Conservation (phyloP, 2,797 vertebrate genomes). For the Poeciliopsis presidionis region DNA sequence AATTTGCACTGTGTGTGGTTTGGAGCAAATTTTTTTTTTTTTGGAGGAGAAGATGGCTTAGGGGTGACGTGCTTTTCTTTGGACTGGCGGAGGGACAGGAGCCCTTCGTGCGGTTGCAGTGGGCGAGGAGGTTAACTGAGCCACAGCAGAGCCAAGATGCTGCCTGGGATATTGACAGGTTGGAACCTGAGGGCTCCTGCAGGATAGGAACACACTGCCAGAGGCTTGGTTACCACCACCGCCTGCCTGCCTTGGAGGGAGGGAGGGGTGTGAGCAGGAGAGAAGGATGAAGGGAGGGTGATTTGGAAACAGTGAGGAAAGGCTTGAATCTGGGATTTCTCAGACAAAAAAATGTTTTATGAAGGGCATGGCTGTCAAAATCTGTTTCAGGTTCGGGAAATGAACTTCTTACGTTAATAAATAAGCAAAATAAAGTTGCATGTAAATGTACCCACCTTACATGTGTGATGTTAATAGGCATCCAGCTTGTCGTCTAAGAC, state of each 20-base stretch:
- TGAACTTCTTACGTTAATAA: not conserved
- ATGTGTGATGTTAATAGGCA: not conserved
- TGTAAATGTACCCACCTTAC: not conserved
- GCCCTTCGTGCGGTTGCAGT: constrained; percentile 66
- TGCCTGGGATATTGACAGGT: constrained; percentile 85
- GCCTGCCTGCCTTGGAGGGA: constrained; percentile 70
- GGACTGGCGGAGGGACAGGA: constrained; percentile 67
- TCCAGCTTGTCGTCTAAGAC: not conserved
- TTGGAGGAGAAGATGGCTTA: constrained; percentile 13
- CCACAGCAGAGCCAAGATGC: constrained; percentile 70
- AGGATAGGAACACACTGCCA: constrained; percentile 86
- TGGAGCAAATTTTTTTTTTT: constrained; percentile 32
- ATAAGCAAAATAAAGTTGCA: not conserved
- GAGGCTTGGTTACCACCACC: constrained; percentile 81
- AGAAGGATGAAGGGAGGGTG: constrained; percentile 38
- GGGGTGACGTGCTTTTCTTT: constrained; percentile 50
- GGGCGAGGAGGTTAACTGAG: constrained; percentile 82
- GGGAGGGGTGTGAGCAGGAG: constrained; percentile 54
- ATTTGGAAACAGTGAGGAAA: constrained; percentile 44
- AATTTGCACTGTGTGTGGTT: constrained; percentile 45
- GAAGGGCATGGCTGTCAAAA: constrained; percentile 14
- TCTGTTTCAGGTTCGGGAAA: not conserved
- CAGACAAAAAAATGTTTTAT: constrained; percentile 19
- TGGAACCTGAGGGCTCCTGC: constrained; percentile 86
- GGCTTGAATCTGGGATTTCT: constrained; percentile 47